A percentile compares a stretch with the other conserved stretches of the same genome.
Evolutionary conservation across 2,797 vertebrate species (phyloP).

Genomic region (Molossus molossus): DNA sequence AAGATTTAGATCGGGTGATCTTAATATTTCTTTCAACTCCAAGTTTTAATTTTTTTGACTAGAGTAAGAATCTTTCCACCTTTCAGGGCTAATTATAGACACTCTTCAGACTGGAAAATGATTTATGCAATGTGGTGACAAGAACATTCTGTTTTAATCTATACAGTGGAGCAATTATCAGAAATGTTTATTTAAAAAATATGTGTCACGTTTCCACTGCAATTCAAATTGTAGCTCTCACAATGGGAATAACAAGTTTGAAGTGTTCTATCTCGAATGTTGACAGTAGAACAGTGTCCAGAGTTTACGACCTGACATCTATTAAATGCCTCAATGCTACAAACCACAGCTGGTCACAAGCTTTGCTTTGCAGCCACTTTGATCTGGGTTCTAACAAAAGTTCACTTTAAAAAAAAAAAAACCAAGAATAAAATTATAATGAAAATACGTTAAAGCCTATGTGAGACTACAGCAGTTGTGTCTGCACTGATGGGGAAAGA

Average conservation of each 20-base stretch:
- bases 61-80: background rate
- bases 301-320: background rate
- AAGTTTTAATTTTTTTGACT: background rate
- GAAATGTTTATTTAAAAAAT: constrained; percentile 25
- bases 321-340: background rate
- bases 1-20: background rate
- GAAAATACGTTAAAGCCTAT: background rate
- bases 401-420: background rate
- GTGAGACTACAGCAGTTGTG: background rate
- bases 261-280: background rate
- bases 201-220: background rate
- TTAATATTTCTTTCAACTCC: constrained; percentile 13
- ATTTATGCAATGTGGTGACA: background rate
- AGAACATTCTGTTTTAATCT: constrained; percentile 13
- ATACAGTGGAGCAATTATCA: constrained; percentile 35
- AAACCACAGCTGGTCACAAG: background rate
- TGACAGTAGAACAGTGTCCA: background rate
- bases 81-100: background rate
- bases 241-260: background rate
- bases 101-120: background rate
- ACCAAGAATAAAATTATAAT: background rate
- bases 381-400: background rate
- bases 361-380: background rate
- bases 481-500: background rate
- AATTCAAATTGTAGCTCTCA: background rate